Base-by-base conservation (phyloP, 2,888 invertebrate species). In the Diploptera punctata region DNA sequence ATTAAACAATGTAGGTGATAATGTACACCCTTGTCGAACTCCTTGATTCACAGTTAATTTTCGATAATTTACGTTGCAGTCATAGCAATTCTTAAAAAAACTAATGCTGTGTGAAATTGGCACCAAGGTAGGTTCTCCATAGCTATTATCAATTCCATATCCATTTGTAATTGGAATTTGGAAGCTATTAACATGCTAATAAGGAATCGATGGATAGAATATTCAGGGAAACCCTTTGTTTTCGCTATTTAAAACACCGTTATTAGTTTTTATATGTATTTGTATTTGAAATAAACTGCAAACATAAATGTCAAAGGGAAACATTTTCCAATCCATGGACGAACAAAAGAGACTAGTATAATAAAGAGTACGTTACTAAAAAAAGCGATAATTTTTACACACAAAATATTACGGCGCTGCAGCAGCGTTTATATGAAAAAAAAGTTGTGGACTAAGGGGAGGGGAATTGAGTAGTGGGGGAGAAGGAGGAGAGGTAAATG, bases 251-350 rank as follows among this genome's bases (percentile, higher is more conserved):
- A 65, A 65, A 65, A 65, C 47, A 65, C 44, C 47, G 65, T 65
- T 65, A 60, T 69, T 54, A 38, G 52, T 69, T 69, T 69, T 69
- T 69, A 69, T 54, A 54, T 69, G 43, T 61, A 60, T 71, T 43
- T 67, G 57, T 67, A 68, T 67, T 68, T 71, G 68, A 61, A 72
- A 72, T 72, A 49, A 72, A 44, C 65, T 65, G 47, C 65, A 29
- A 65, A 65, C 52, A 61, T 60, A 52, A 33, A 33, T 47, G 33
- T 72, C 72, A 72, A 72, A 72, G 72, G 65, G 72, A 68, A 68
- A 62, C 72, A 68, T 72, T 72, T 72, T 72, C 72, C 72, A 68
- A 72, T 72, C 49, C 67, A 62, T 49, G 68, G 68, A 47, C 44
- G 65, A 65, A 72, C 72, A 72, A 72, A 72, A 68, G 38, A 47